Evolutionary conservation across 2,113 vertebrate species (phyloP), one percentile per base, ranked within the genome.

Genomic region (Pholis gunnellus): DNA sequence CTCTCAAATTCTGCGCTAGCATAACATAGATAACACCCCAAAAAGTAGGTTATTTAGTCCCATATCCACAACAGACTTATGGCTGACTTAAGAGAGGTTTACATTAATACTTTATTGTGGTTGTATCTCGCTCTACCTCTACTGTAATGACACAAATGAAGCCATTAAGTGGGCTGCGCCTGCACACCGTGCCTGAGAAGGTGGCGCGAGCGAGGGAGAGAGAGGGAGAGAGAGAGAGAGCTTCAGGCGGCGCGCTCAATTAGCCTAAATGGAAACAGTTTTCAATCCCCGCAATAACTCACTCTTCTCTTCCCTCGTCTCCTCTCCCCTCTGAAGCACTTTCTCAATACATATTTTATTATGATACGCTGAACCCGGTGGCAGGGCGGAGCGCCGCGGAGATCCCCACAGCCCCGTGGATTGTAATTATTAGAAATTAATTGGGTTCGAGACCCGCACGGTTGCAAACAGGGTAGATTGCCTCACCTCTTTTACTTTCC

Each of bases 371-470:
- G 96, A 96, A 96, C 96, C 89, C 94, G 56, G 92, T 94, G 96
- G 95, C 93, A 94, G 90, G 92, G 89, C 64, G 94, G 94, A 94
- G 93, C 93, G 89, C 89, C 91, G 93, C 93, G 46, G 85, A 92
- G 89, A 95, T 96, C 95, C 92, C 91, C 94, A 90, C 90, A 95
- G 94, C 93, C 95, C 96, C 94, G 94, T 96, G 95, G 96, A 96
- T 95, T 96, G 96, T 95, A 97, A 97, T 98, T 97, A 98, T 97
- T 97, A 97, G 95, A 97, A 96, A 98, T 97, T 97, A 97, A 98
- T 97, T 97, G 96, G 96, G 96, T 97, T 97, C 96, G 96, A 92
- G 96, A 96, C 96, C 96, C 96, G 94, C 72, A 1, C 54, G 22
- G 77, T 92, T 93, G 93, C 94, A 95, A 95, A 95, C 94, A 94